phyloP scores from a whole-genome alignment of 2,888 invertebrate genomes.

The Anthoptus insignis region DNA sequence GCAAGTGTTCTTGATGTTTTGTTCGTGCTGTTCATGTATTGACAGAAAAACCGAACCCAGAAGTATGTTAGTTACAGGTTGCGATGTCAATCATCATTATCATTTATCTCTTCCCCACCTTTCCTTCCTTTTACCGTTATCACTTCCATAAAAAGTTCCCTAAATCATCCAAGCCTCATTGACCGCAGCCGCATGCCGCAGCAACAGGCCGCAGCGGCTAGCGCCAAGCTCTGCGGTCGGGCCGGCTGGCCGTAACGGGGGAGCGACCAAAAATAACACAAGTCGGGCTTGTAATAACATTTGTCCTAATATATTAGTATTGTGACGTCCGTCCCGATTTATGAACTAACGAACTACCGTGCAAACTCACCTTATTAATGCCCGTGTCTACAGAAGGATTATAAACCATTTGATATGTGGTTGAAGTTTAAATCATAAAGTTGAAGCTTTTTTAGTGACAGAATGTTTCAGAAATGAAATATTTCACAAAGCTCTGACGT shows the following conservation, averaged over 20 bases:
- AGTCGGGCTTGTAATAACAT: slow-evolving; percentile 84
- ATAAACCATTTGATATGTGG: slow-evolving; percentile 75
- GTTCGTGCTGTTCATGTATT: too few relatives aligned
- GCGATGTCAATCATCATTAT: too few relatives aligned
- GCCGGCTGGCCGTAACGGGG: slow-evolving; percentile 61
- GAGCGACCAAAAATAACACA: slow-evolving; percentile 82
- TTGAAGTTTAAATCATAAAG: too few relatives aligned
- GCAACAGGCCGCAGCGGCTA: slow-evolving; percentile 20
- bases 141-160: not conserved
- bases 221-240: slow-evolving; percentile 49
- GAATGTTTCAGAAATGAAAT: too few relatives aligned
- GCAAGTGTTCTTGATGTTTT: too few relatives aligned
- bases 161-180: not conserved
- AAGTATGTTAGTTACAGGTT: too few relatives aligned
- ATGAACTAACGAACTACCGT: slow-evolving; percentile 76
- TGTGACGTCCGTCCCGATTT: slow-evolving; percentile 82
- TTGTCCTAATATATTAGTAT: slow-evolving; percentile 85
- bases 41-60: too few relatives aligned
- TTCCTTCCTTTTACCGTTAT: too few relatives aligned
- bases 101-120: too few relatives aligned
- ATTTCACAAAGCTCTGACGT: too few relatives aligned
- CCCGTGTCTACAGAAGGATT: slow-evolving; percentile 72
- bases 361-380: slow-evolving; percentile 81
- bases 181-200: slow-evolving; percentile 18
- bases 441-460: too few relatives aligned